Evolutionary conservation across 2,113 vertebrate genomes (phyloP).

Genomic region (Scatophagus argus): DNA sequence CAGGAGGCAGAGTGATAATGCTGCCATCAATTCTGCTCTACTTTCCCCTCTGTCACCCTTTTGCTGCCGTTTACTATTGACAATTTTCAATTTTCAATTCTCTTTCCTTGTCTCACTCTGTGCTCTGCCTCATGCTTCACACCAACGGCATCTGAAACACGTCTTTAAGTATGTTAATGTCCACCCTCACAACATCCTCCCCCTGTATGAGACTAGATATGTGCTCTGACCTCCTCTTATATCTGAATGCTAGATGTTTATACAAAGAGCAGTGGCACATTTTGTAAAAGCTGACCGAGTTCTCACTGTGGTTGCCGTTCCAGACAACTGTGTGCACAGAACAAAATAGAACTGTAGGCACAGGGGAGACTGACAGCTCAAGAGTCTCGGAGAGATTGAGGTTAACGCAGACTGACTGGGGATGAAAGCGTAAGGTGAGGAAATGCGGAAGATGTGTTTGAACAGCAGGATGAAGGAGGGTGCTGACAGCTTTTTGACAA

Average conservation of each 20-base stretch:
- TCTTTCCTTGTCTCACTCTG: conserved; percentile 16
- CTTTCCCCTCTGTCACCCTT: conserved; percentile 43
- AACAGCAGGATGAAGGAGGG: conserved; percentile 54
- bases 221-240: neutral
- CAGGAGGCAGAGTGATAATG: conserved; percentile 74
- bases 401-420: conserved; percentile 56
- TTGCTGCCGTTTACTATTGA: conserved; percentile 49
- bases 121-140: conserved; percentile 11
- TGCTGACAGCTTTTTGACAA: conserved; percentile 60
- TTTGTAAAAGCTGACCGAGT: conserved; percentile 36
- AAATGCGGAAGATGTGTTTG: conserved; percentile 56
- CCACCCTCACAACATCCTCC: neutral
- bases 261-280: neutral
- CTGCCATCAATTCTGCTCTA: conserved; percentile 68
- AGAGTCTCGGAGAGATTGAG: conserved; percentile 59
- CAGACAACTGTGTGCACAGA: conserved; percentile 23
- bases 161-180: neutral
- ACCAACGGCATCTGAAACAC: conserved; percentile 20
- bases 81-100: neutral
- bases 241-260: neutral
- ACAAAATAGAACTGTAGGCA: conserved; percentile 28
- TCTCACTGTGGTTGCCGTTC: conserved; percentile 4
- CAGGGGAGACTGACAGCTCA: conserved; percentile 64
- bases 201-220: neutral
- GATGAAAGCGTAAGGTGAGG: conserved; percentile 57